Percentiles rank a stretch among this genome's conserved stretches.
These are phyloP conservation scores for Prunella fulvescens DNA, from an alignment of 2,113 vertebrate species.

Conservation along the genomic window DNA sequence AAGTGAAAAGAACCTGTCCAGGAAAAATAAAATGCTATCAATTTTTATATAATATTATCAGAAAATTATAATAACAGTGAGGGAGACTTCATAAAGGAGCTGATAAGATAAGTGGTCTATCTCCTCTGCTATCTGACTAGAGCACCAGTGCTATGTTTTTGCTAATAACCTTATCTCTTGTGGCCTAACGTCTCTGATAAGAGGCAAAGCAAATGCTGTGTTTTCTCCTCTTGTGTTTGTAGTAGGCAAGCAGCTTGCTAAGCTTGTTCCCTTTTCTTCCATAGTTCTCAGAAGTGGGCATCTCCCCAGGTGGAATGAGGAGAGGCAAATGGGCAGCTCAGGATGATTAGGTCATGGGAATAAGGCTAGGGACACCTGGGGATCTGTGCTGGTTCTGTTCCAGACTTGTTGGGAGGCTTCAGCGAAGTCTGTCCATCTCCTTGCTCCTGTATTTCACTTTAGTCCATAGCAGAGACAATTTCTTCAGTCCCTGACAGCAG, in stretches of 20 bases:
- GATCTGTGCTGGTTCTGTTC: background rate
- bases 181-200: slow-evolving; percentile 53
- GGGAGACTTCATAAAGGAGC: slow-evolving; percentile 28
- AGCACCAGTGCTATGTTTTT: slow-evolving; percentile 24
- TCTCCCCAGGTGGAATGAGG: background rate
- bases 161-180: slow-evolving; percentile 48
- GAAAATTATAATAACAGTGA: slow-evolving; percentile 29
- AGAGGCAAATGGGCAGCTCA: background rate
- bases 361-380: background rate
- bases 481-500: background rate
- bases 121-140: slow-evolving; percentile 13
- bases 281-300: background rate
- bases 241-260: background rate
- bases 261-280: background rate
- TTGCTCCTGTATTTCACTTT: background rate
- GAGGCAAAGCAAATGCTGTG: background rate
- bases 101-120: slow-evolving; percentile 48
- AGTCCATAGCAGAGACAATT: background rate
- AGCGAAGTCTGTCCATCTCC: background rate
- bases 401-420: background rate
- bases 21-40: background rate
- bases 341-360: fast-evolving
- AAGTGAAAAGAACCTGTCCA: slow-evolving; percentile 17
- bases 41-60: slow-evolving; percentile 45
- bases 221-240: slow-evolving; percentile 2